Conservation (phyloP, 2,797 vertebrate species). For the Etheostoma nigrum region DNA sequence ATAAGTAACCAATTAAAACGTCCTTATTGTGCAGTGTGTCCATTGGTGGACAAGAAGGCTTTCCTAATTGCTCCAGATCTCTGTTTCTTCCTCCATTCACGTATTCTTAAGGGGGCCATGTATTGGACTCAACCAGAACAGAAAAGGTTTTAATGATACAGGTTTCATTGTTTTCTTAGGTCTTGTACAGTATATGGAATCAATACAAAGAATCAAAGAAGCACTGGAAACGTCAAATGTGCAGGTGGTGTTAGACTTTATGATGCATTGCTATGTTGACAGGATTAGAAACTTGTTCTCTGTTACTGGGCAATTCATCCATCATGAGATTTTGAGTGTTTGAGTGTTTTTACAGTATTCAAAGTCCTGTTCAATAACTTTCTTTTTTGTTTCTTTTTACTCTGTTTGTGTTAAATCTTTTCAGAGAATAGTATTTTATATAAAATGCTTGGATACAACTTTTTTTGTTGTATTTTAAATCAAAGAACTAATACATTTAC, state of each 20-base stretch:
- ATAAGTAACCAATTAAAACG: slow-evolving; percentile 54
- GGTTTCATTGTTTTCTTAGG: slow-evolving; percentile 54
- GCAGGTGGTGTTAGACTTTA: slow-evolving; percentile 32
- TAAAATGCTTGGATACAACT: neutral
- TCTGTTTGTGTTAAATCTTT: neutral
- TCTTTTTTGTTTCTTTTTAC: neutral
- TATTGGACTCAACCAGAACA: slow-evolving; percentile 51
- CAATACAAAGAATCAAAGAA: slow-evolving; percentile 64
- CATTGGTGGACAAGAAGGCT: slow-evolving; percentile 36
- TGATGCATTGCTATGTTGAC: neutral
- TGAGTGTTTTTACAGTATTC: neutral
- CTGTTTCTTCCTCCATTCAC: slow-evolving; percentile 39
- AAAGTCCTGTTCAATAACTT: neutral
- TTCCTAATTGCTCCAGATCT: slow-evolving; percentile 67
- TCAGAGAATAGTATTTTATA: neutral
- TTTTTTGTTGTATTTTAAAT: neutral
- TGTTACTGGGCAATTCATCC: slow-evolving; percentile 6
- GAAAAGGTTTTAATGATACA: slow-evolving; percentile 64
- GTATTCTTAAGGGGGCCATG: slow-evolving; percentile 58
- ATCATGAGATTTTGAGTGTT: neutral
- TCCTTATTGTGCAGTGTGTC: slow-evolving; percentile 36
- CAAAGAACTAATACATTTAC: neutral
- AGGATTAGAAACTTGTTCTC: slow-evolving; percentile 2
- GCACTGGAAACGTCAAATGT: slow-evolving; percentile 41
- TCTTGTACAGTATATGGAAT: slow-evolving; percentile 49